Evolutionary conservation across 2,113 vertebrate genomes (phyloP).

Genomic region (Poeciliopsis turrubarensis): DNA sequence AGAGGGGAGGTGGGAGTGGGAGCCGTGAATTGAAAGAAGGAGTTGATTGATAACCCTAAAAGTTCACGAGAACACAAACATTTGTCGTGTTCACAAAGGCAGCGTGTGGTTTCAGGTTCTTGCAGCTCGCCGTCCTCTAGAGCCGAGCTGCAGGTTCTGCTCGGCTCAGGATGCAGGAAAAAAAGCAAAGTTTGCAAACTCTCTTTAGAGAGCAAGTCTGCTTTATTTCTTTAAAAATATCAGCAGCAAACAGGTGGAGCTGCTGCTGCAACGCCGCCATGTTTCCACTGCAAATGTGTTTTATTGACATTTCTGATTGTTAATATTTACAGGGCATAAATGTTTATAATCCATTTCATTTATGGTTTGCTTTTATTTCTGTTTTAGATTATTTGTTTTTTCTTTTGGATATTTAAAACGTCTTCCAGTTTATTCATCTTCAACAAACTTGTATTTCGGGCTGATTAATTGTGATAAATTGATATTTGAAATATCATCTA

Average conservation of each 20-base stretch:
- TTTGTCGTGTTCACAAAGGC: background rate
- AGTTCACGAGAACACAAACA: slow-evolving; percentile 9
- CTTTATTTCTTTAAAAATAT: too few relatives aligned
- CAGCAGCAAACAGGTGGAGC: background rate
- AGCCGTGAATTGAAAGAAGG: background rate
- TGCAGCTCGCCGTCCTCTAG: slow-evolving; percentile 29
- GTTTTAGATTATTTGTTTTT: too few relatives aligned
- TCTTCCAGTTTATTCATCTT: too few relatives aligned
- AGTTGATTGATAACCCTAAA: slow-evolving; percentile 43
- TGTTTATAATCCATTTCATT: too few relatives aligned
- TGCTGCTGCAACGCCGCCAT: background rate
- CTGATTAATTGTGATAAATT: too few relatives aligned
- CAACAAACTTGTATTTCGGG: too few relatives aligned
- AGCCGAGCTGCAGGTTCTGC: slow-evolving; percentile 1
- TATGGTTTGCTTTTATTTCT: too few relatives aligned
- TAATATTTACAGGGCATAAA: too few relatives aligned
- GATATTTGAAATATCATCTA: too few relatives aligned
- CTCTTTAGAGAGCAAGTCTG: too few relatives aligned
- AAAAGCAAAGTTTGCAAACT: background rate
- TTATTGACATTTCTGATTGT: too few relatives aligned
- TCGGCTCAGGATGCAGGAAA: background rate
- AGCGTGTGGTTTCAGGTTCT: slow-evolving; percentile 1
- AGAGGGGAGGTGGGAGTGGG: background rate
- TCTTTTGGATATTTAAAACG: too few relatives aligned
- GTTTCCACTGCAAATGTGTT: background rate